Evolutionary conservation across 2,888 invertebrate genomes (phyloP).

Genomic region (Conops quadrifasciatus): DNA sequence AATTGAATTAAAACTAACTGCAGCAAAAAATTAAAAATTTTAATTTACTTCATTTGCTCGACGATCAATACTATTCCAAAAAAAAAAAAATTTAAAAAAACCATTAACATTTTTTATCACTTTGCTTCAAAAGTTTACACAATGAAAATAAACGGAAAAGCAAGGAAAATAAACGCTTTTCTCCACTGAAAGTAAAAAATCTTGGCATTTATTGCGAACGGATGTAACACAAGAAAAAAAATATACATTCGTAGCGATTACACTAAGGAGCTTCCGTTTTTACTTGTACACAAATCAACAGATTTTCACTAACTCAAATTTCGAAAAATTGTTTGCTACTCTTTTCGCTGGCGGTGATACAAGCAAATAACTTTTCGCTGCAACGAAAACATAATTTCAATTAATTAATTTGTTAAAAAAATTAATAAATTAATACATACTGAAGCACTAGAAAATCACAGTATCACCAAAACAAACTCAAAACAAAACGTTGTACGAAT

Average conservation of each 20-base stretch:
- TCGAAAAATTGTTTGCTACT: neutral
- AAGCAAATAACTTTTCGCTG: slow-evolving; percentile 1
- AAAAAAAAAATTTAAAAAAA: neutral
- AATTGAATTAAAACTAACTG: slow-evolving; percentile 23
- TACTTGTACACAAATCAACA: slow-evolving; percentile 4
- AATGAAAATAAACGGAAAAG: slow-evolving; percentile 27
- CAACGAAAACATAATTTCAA: slow-evolving; percentile 1
- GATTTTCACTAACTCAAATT: neutral
- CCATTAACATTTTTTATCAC: slow-evolving; percentile 5
- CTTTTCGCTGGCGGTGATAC: neutral
- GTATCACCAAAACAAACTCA: neutral
- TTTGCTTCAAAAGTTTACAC: slow-evolving; percentile 9
- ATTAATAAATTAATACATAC: neutral
- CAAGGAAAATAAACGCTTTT: slow-evolving; percentile 35
- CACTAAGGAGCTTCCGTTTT: neutral
- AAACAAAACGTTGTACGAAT: neutral
- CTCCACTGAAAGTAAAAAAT: slow-evolving; percentile 26
- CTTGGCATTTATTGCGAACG: neutral
- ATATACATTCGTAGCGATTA: neutral
- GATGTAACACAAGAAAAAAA: neutral
- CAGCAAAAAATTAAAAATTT: slow-evolving; percentile 27
- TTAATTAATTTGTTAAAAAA: too few relatives aligned
- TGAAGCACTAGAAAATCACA: slow-evolving; percentile 12
- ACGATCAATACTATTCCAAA: neutral
- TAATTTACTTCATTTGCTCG: slow-evolving; percentile 22